Evolutionary conservation across 2,888 invertebrate species (phyloP).

Genomic region (Sceliomorpha sp.): DNA sequence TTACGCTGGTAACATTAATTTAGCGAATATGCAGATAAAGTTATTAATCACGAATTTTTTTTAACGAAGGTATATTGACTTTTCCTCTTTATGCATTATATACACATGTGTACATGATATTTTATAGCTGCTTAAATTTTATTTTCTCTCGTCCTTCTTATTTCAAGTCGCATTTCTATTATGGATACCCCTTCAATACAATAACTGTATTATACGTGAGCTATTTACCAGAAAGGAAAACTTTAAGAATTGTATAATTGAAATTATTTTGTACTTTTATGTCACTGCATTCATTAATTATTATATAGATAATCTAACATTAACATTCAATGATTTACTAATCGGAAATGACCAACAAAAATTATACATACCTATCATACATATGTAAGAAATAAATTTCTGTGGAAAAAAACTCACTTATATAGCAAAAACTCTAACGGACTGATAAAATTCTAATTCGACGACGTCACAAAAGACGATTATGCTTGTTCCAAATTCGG

Average conservation of each 20-base stretch:
- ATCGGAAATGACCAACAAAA: too few relatives aligned
- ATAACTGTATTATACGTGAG: conserved; percentile 7
- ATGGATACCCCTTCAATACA: conserved; percentile 7
- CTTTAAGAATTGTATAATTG: too few relatives aligned
- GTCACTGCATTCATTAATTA: neutral
- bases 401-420: conserved; percentile 4
- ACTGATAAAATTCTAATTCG: neutral
- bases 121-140: conserved; percentile 46
- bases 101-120: too few relatives aligned
- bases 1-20: too few relatives aligned
- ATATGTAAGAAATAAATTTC: too few relatives aligned
- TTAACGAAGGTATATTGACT: too few relatives aligned
- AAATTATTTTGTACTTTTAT: neutral
- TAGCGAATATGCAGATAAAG: too few relatives aligned
- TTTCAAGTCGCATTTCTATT: conserved; percentile 30
- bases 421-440: conserved; percentile 1
- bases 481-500: conserved; percentile 43
- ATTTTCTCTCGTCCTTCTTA: conserved; percentile 27
- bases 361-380: too few relatives aligned
- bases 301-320: too few relatives aligned
- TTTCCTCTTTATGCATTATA: too few relatives aligned
- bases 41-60: too few relatives aligned
- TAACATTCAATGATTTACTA: too few relatives aligned
- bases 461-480: conserved; percentile 36
- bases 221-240: conserved; percentile 3